Evolutionary conservation across 2,113 vertebrate species (phyloP).

Genomic region (Pterocles orientalis): DNA sequence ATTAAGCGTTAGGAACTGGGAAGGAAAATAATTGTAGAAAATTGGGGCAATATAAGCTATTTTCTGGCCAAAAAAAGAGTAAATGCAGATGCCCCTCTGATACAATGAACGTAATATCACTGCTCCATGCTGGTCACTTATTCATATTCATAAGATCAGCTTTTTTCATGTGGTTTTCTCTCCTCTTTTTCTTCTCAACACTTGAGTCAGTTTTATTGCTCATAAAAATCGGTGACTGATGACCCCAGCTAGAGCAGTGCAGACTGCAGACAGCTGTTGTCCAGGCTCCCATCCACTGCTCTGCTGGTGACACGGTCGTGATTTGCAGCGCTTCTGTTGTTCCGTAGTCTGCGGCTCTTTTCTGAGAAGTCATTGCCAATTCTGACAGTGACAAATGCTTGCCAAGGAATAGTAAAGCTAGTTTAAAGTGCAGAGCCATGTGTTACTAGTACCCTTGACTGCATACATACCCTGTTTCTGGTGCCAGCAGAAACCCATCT

Average conservation of each 20-base stretch:
- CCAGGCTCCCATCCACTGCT: slow-evolving; percentile 52
- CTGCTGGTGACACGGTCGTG: slow-evolving; percentile 44
- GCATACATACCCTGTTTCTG: background rate
- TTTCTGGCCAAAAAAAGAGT: background rate
- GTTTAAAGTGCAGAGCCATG: slow-evolving; percentile 57
- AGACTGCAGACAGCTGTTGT: slow-evolving; percentile 62
- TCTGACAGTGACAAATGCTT: slow-evolving; percentile 58
- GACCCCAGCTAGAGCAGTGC: slow-evolving; percentile 42
- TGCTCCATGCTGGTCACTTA: slow-evolving; percentile 29
- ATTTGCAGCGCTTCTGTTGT: slow-evolving; percentile 44
- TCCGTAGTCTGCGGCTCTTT: background rate
- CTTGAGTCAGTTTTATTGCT: slow-evolving; percentile 62
- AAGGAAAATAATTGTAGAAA: slow-evolving; percentile 31
- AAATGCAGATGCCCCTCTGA: slow-evolving; percentile 10
- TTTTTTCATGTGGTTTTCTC: slow-evolving; percentile 20
- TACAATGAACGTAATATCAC: background rate
- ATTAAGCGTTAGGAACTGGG: background rate
- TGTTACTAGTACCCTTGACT: slow-evolving; percentile 44
- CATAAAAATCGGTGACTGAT: slow-evolving; percentile 67
- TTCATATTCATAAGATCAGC: slow-evolving; percentile 60
- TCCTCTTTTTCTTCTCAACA: slow-evolving; percentile 50
- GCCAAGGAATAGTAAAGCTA: slow-evolving; percentile 47
- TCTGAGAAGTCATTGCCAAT: slow-evolving; percentile 46
- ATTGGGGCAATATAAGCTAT: slow-evolving; percentile 6
- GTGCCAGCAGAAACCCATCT: slow-evolving; percentile 44